phyloP scores from a whole-genome alignment of 2,113 vertebrate species.

The Pyxicephalus adspersus region DNA sequence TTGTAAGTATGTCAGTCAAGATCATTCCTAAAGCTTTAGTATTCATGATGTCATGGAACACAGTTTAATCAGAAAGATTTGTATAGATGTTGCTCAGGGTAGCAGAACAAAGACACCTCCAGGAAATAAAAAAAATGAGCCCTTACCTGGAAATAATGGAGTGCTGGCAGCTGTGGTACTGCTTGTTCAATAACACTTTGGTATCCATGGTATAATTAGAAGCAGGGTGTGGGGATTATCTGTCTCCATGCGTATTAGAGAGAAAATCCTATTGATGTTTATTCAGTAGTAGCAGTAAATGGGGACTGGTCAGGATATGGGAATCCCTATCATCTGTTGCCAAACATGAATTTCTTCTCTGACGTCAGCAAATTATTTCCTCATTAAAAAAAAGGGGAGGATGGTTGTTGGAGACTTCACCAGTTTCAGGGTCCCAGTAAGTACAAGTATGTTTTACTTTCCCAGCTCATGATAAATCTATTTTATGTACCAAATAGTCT shows the following conservation, averaged over 20 bases:
- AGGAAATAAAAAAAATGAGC: too few relatives aligned
- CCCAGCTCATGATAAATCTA: background rate
- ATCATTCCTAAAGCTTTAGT: too few relatives aligned
- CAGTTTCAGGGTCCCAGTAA: background rate
- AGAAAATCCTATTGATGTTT: too few relatives aligned
- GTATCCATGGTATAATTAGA: background rate
- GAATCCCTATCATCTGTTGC: constrained; percentile 18
- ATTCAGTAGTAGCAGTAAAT: background rate
- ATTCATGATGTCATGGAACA: too few relatives aligned
- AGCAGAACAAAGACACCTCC: too few relatives aligned
- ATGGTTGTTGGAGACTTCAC: background rate
- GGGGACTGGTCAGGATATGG: background rate
- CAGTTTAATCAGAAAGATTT: too few relatives aligned
- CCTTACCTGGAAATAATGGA: too few relatives aligned
- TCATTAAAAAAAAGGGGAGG: background rate
- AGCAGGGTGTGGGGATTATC: background rate
- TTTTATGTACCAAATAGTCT: background rate
- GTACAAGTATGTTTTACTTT: background rate
- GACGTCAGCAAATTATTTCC: constrained; percentile 31
- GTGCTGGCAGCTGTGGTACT: too few relatives aligned
- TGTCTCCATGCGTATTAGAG: too few relatives aligned
- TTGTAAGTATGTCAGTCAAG: too few relatives aligned
- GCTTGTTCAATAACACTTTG: background rate
- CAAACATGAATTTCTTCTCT: constrained; percentile 3
- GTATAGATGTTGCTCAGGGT: too few relatives aligned